Conservation (phyloP, 2,113 vertebrate species). For the Lagenorhynchus albirostris region DNA sequence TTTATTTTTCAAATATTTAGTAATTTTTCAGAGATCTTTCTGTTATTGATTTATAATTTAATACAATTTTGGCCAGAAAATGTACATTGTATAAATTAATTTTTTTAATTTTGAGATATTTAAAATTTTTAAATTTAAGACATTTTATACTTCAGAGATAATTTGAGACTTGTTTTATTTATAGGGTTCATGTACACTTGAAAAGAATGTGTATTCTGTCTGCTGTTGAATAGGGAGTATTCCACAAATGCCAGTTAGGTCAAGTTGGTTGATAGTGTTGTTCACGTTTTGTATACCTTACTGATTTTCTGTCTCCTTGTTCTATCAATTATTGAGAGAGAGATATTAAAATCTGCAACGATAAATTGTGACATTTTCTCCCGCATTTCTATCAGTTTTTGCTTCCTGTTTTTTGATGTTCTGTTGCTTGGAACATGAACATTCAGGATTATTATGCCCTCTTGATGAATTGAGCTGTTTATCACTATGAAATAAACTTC, state of each 20-base stretch:
- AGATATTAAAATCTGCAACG: not conserved
- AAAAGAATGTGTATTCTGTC: not conserved
- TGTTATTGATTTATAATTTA: slow-evolving; percentile 9
- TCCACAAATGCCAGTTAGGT: not conserved
- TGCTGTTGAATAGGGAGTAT: not conserved
- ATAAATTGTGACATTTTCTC: not conserved
- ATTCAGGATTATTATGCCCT: not conserved
- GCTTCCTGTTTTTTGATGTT: slow-evolving; percentile 7
- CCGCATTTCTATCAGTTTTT: not conserved
- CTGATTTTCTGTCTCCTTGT: not conserved
- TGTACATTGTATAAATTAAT: not conserved
- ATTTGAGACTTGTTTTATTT: not conserved
- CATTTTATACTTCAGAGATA: not conserved
- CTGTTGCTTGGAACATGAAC: not conserved
- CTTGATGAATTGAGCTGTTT: not conserved
- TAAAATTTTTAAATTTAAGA: not conserved
- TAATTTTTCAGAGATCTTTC: slow-evolving; percentile 37
- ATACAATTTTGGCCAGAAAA: not conserved
- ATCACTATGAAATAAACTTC: not conserved
- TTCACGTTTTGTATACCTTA: not conserved
- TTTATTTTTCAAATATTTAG: slow-evolving; percentile 19
- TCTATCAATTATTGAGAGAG: not conserved
- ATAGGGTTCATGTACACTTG: not conserved
- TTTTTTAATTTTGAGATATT: not conserved
- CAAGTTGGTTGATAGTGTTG: not conserved